A percentile compares a stretch with the other conserved stretches of the same genome.
Conservation (phyloP, 2,797 vertebrate genomes). For the Poeciliopsis infans region DNA sequence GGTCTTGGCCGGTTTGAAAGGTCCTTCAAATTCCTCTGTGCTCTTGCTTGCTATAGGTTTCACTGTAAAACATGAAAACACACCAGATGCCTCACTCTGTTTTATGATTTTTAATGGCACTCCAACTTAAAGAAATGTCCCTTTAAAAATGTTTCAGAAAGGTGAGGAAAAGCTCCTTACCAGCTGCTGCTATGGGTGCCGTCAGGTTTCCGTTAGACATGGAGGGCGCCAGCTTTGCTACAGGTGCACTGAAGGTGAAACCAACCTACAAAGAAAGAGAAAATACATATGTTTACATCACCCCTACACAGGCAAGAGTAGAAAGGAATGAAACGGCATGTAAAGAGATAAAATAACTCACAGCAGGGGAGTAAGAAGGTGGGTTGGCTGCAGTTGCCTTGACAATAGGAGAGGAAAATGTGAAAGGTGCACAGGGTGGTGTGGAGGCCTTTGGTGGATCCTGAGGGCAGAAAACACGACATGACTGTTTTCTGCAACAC, state of each 20-base stretch:
- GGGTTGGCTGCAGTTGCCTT: constrained; percentile 92
- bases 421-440: constrained; percentile 85
- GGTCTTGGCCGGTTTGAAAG: constrained; percentile 87
- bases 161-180: constrained; percentile 60
- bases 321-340: neutral
- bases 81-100: neutral
- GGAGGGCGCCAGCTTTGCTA: constrained; percentile 84
- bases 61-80: constrained; percentile 50
- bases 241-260: constrained; percentile 96
- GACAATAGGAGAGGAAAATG: constrained; percentile 96
- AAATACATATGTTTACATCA: neutral
- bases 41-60: constrained; percentile 76
- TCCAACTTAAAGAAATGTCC: neutral
- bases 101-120: neutral
- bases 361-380: constrained; percentile 86
- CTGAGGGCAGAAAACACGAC: constrained; percentile 56
- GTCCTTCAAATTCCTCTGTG: constrained; percentile 84
- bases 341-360: constrained; percentile 74
- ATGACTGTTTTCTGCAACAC: neutral
- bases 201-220: constrained; percentile 79
- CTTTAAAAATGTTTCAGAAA: neutral
- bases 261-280: constrained; percentile 78
- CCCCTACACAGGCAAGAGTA: neutral
- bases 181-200: constrained; percentile 69
- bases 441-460: constrained; percentile 74